These are phyloP conservation scores for Corynorhinus townsendii DNA, from an alignment of 2,113 vertebrate species.

Conservation along the genomic window DNA sequence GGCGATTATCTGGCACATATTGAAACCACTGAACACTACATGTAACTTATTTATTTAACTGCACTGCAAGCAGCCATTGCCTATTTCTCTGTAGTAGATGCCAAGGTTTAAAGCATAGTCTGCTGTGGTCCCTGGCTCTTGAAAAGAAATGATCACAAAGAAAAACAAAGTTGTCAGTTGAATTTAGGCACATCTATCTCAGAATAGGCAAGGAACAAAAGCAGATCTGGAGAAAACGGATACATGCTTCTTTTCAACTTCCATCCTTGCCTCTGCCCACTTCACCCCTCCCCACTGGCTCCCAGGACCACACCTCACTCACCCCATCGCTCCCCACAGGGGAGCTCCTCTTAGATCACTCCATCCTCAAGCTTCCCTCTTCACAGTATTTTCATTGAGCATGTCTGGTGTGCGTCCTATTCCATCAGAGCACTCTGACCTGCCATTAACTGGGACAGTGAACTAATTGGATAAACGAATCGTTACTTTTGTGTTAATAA, in stretches of 20 bases:
- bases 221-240: not conserved
- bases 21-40: not conserved
- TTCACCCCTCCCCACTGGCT: accelerated
- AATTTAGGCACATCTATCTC: not conserved
- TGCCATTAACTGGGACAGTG: not conserved
- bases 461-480: not conserved
- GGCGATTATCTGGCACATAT: not conserved
- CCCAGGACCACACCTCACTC: not conserved
- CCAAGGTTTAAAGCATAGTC: not conserved
- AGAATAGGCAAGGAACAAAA: not conserved
- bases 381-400: not conserved
- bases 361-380: not conserved
- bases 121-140: not conserved
- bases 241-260: not conserved
- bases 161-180: not conserved
- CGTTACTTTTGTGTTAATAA: not conserved
- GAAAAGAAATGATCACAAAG: not conserved
- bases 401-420: not conserved
- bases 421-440: not conserved
- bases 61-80: not conserved
- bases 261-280: not conserved
- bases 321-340: not conserved
- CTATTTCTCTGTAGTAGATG: not conserved
- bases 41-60: not conserved
- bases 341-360: not conserved